Evolutionary conservation across 2,888 invertebrate species (phyloP).

Genomic region (Brachypalpus laphriformis): DNA sequence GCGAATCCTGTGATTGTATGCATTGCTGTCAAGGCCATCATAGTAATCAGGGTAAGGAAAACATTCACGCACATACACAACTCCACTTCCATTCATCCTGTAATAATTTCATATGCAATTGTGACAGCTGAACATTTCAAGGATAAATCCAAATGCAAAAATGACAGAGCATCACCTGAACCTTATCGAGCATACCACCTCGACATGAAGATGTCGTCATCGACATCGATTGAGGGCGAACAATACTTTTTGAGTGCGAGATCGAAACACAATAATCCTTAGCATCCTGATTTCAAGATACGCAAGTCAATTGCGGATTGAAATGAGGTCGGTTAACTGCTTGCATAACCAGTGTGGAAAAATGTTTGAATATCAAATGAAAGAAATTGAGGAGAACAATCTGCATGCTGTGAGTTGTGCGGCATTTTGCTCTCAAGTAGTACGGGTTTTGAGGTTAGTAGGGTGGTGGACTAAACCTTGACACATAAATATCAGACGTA

Average conservation of each 20-base stretch:
- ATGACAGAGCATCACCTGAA: slow-evolving; percentile 45
- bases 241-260: slow-evolving; percentile 38
- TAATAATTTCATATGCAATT: slow-evolving; percentile 74
- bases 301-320: slow-evolving; percentile 47
- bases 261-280: slow-evolving; percentile 60
- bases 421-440: slow-evolving; percentile 42
- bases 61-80: slow-evolving; percentile 49
- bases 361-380: slow-evolving; percentile 21
- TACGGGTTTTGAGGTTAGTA: slow-evolving; percentile 30
- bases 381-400: slow-evolving; percentile 1
- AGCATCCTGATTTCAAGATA: slow-evolving; percentile 41
- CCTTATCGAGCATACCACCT: background rate
- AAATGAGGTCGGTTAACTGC: slow-evolving; percentile 66
- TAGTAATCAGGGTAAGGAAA: slow-evolving; percentile 66
- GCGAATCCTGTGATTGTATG: slow-evolving; percentile 40
- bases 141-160: slow-evolving; percentile 61
- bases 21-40: slow-evolving; percentile 66
- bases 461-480: slow-evolving; percentile 44
- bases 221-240: slow-evolving; percentile 49
- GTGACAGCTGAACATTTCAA: slow-evolving; percentile 70
- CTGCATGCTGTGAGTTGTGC: slow-evolving; percentile 11
- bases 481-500: slow-evolving; percentile 24
- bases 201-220: slow-evolving; percentile 14
- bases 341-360: slow-evolving; percentile 41
- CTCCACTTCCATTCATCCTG: slow-evolving; percentile 61